Evolutionary conservation across 2,797 vertebrate species (phyloP).

Genomic region (Hyperoplus lanceolatus): DNA sequence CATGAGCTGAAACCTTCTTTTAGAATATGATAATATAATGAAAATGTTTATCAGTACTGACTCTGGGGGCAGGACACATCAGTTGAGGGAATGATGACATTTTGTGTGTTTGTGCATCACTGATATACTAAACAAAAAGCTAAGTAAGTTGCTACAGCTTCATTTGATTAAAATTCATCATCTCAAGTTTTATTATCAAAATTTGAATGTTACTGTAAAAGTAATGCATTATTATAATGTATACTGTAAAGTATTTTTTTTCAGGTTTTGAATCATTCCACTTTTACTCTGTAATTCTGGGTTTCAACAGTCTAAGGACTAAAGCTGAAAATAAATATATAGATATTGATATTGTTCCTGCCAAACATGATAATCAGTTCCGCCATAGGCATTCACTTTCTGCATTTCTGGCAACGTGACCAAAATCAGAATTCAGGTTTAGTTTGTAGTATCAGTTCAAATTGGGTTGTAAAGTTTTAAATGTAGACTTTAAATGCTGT

Average conservation of each 20-base stretch:
- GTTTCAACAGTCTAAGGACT: not conserved
- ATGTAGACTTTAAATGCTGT: too few species aligned
- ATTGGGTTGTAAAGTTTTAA: too few species aligned
- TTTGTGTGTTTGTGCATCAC: not conserved
- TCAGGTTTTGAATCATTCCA: not conserved
- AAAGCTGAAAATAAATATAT: not conserved
- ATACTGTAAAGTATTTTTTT: not conserved
- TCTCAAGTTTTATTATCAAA: not conserved
- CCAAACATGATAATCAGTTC: not conserved
- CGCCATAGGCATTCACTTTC: too few species aligned
- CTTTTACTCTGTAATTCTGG: not conserved
- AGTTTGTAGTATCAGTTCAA: not conserved
- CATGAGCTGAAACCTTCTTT: not conserved
- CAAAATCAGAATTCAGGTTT: not conserved
- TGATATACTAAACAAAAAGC: not conserved
- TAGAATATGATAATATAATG: not conserved
- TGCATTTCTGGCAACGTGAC: not conserved
- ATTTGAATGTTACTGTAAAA: not conserved
- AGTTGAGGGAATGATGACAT: not conserved
- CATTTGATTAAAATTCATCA: slow-evolving; percentile 3
- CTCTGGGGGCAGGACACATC: not conserved
- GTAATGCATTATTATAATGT: too few species aligned
- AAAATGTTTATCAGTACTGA: not conserved
- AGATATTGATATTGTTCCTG: not conserved
- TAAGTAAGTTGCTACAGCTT: not conserved